phyloP scores from a whole-genome alignment of 2,888 invertebrate species.

The Drosophila percnosoma region DNA sequence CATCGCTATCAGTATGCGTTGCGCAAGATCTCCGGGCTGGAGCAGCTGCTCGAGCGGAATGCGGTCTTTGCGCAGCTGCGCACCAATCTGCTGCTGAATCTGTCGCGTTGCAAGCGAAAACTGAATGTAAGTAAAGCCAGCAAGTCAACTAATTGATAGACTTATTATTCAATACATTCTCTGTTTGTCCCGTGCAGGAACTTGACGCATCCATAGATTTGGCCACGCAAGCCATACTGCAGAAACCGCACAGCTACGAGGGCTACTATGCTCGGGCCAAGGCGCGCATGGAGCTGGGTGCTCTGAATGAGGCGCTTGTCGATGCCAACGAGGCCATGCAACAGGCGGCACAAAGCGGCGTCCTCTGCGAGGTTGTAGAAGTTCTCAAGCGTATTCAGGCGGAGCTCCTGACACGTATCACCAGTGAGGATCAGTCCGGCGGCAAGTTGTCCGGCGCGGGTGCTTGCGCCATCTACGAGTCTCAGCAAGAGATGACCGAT shows the following conservation, averaged over 20 bases:
- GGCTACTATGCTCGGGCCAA: constrained; percentile 96
- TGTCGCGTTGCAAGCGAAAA: constrained; percentile 97
- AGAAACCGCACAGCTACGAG: constrained; percentile 95
- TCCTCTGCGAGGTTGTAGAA: constrained; percentile 82
- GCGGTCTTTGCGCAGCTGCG: constrained; percentile 93
- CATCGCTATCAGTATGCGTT: constrained; percentile 97
- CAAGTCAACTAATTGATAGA: not conserved
- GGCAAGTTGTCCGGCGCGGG: constrained; percentile 32
- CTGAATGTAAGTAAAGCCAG: constrained; percentile 90
- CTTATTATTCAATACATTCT: not conserved
- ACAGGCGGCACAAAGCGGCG: constrained; percentile 82
- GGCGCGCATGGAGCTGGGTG: constrained; percentile 92
- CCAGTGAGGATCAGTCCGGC: constrained; percentile 63
- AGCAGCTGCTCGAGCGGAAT: constrained; percentile 87
- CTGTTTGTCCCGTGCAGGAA: constrained; percentile 87
- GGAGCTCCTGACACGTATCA: constrained; percentile 81
- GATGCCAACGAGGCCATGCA: constrained; percentile 92
- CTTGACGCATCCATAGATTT: constrained; percentile 94
- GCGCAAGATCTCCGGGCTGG: constrained; percentile 92
- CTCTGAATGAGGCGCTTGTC: constrained; percentile 90
- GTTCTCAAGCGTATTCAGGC: constrained; percentile 83
- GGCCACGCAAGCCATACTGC: constrained; percentile 93
- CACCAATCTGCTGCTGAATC: constrained; percentile 94
- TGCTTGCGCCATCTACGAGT: constrained; percentile 64
- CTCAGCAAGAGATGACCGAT: constrained; percentile 84